A percentile compares a stretch with the other conserved stretches of the same genome.
Evolutionary conservation across 1,140 invertebrate species (phyloP).

Genomic region (Hetaerina americana): DNA sequence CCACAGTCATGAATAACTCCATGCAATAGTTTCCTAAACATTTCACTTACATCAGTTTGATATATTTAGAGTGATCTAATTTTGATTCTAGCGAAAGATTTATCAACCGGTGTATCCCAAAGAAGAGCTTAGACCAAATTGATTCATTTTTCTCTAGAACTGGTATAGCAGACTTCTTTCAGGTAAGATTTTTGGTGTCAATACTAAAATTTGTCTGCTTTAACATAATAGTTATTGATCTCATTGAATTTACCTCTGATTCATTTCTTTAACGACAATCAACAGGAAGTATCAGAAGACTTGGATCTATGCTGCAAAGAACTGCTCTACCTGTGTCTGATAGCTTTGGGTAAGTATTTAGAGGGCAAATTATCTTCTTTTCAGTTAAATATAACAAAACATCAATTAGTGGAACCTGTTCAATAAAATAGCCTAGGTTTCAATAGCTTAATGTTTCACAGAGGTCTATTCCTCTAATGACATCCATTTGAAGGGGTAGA

Average conservation of each 20-base stretch:
- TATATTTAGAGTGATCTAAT: too few species aligned
- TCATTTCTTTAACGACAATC: constrained; percentile 17
- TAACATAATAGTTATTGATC: background rate
- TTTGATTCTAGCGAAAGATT: constrained; percentile 31
- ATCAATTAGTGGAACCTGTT: too few species aligned
- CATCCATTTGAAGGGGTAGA: too few species aligned
- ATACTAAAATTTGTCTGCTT: constrained; percentile 6
- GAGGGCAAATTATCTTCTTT: too few species aligned
- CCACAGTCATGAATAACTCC: too few species aligned
- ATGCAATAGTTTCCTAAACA: too few species aligned
- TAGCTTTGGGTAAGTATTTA: constrained; percentile 46
- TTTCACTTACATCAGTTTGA: too few species aligned
- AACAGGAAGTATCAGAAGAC: constrained; percentile 47
- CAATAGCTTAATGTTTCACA: too few species aligned
- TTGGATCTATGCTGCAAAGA: constrained; percentile 44
- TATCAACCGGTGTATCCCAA: constrained; percentile 40
- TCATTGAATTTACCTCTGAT: constrained; percentile 7
- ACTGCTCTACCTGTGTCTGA: constrained; percentile 43
- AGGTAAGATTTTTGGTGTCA: constrained; percentile 25
- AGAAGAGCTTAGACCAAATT: constrained; percentile 25
- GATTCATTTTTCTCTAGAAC: constrained; percentile 34
- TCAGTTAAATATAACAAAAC: too few species aligned
- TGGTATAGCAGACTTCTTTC: constrained; percentile 38
- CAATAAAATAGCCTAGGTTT: too few species aligned
- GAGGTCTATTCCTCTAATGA: too few species aligned